Conservation (phyloP, 2,113 vertebrate genomes). For the Gymnobelideus leadbeateri region DNA sequence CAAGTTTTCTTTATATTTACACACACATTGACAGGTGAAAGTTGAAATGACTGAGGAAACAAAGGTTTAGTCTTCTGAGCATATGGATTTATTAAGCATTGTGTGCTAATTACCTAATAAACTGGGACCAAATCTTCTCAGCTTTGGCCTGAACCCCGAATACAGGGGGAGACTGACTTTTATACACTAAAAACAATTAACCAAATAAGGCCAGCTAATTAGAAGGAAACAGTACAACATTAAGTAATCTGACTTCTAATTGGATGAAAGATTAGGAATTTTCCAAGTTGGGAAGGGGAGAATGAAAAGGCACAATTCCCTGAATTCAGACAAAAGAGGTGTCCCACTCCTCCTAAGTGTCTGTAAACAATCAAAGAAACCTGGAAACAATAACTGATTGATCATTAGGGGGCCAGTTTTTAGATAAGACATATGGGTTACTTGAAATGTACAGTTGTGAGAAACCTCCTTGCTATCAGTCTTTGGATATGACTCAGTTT, state of each 20-base stretch:
- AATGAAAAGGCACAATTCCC: neutral
- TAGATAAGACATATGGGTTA: neutral
- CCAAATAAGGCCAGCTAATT: neutral
- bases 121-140: neutral
- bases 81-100: neutral
- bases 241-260: neutral
- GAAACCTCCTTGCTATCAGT: neutral
- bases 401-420: neutral
- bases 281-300: neutral
- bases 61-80: neutral
- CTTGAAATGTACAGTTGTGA: neutral
- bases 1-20: neutral
- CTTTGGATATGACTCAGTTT: neutral
- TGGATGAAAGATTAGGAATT: neutral
- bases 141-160: too few species aligned
- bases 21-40: neutral
- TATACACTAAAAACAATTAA: too few species aligned
- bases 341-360: neutral
- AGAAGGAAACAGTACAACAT: neutral
- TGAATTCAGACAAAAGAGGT: neutral
- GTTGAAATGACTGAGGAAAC: neutral
- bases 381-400: neutral
- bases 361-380: too few species aligned
- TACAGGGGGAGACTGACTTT: too few species aligned
- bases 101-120: neutral